Evolutionary conservation across 2,888 invertebrate species (phyloP), one percentile per base, ranked within the genome.

Genomic region (Petrolisthes cinctipes): DNA sequence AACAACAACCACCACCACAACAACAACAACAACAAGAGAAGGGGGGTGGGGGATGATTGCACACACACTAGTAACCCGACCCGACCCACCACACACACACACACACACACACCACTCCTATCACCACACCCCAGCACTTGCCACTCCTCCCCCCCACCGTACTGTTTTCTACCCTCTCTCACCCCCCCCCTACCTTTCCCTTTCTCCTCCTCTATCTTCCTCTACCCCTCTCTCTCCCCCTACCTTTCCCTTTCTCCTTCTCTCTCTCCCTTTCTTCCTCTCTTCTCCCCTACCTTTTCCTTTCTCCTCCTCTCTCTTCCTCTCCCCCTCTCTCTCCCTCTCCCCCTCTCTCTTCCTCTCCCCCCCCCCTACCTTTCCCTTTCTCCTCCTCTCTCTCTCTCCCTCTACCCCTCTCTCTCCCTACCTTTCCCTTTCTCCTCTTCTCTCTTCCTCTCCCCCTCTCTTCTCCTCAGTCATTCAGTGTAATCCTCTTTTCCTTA

Each of bases 341-440:
- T 79, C 79, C 66, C 85, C 66, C 23, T 68, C 79, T 79, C 61
- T 53, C 80, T 57, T 20, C 20, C 75, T 75, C 53, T 80, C 61
- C 61, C 56, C 71, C 80, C 71, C n/a, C 71, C 68, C 79, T 56
- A 9, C 54, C 54, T n/a, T 61, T 71, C 57, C 76, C 56, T 68
- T 57, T 53, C 14, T 9, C 53, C 83, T 37, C 37, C 56, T 54
- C 83, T 20, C 61, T 57, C 61, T 54, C 83, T 6, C 83, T 23
- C 61, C 11, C 61, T 51, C 61, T 20, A 17, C 20, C 78, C 4
- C 51, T 23, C 17, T 51, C 76, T 51, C 83, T 14, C 81, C 80
- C 54, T 73, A 11, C 11, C 5, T 73, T 20, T 53, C 6, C 9
- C n/a, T 14, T 61, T 20, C 37, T 14, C 5, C 82, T 20, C 54